Conservation (phyloP, 2,888 invertebrate species). For the Pelosia muscerda region DNA sequence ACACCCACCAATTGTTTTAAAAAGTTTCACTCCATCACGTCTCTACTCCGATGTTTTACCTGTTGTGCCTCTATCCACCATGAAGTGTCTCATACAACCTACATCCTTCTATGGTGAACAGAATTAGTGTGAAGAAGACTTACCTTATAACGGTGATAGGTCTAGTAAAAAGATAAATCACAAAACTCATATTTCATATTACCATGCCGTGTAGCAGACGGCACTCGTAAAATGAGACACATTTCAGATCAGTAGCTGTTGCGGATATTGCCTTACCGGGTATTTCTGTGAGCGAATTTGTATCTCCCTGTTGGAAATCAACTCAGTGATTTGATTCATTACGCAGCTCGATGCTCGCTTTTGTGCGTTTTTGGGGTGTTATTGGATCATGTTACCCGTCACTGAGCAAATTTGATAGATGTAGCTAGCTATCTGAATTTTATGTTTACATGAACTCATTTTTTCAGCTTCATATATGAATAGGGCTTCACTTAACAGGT, state of each 20-base stretch:
- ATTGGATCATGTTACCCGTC: slow-evolving; percentile 39
- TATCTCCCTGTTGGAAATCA: slow-evolving; percentile 52
- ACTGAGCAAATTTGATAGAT: slow-evolving; percentile 32
- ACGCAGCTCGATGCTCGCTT: slow-evolving; percentile 30
- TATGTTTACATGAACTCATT: slow-evolving; percentile 8
- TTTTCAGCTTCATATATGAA: not conserved
- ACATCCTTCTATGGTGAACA: not conserved
- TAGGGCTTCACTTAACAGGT: too few species aligned
- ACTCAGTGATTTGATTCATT: slow-evolving; percentile 57
- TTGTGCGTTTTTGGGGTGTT: slow-evolving; percentile 39
- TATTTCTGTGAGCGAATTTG: slow-evolving; percentile 34
- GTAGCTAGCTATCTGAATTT: slow-evolving; percentile 21
- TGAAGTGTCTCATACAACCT: not conserved
- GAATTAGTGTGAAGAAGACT: not conserved
- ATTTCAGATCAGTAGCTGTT: slow-evolving; percentile 29
- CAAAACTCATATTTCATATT: not conserved
- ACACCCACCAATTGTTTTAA: slow-evolving; percentile 72
- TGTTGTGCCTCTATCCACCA: slow-evolving; percentile 24
- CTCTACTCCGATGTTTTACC: slow-evolving; percentile 18
- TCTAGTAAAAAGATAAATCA: not conserved
- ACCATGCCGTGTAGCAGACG: slow-evolving; percentile 3
- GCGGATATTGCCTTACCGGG: slow-evolving; percentile 30
- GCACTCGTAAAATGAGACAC: slow-evolving; percentile 14
- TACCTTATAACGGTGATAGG: not conserved
- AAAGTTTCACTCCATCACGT: slow-evolving; percentile 60